phyloP scores from a whole-genome alignment of 2,797 vertebrate genomes.

The Buceros bicornis region DNA sequence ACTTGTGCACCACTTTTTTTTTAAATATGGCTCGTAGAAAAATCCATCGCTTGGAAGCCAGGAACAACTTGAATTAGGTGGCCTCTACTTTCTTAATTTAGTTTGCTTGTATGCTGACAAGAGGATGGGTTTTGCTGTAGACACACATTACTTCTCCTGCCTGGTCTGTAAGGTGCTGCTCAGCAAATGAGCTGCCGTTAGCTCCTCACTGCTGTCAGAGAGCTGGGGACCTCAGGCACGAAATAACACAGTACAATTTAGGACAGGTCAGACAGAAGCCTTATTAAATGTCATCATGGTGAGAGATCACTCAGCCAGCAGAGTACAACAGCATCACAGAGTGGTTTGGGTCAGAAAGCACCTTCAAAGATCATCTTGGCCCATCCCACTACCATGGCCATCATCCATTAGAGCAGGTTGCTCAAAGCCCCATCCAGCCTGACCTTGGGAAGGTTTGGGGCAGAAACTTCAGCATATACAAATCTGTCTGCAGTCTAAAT shows the following conservation, averaged over 20 bases:
- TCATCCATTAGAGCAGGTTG: neutral
- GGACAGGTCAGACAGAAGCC: neutral
- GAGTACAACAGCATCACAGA: neutral
- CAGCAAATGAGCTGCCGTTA: neutral
- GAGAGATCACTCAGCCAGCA: neutral
- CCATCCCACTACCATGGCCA: neutral
- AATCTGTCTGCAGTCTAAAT: neutral
- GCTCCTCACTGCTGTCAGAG: neutral
- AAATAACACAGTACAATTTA: neutral
- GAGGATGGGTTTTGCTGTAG: neutral
- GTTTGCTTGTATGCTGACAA: neutral
- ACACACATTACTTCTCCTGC: neutral
- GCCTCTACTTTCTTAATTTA: neutral
- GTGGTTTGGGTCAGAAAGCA: neutral
- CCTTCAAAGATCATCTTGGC: neutral
- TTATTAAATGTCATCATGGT: neutral
- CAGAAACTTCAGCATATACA: neutral
- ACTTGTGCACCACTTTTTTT: neutral
- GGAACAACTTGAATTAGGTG: neutral
- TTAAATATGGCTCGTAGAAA: neutral
- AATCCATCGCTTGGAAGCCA: rapidly evolving
- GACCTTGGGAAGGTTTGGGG: neutral
- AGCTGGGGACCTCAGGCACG: neutral
- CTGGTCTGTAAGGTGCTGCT: neutral
- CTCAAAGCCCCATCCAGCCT: neutral